These are phyloP conservation scores for Cichladusa arquata DNA, from an alignment of 2,113 vertebrate genomes.

Conservation along the genomic window DNA sequence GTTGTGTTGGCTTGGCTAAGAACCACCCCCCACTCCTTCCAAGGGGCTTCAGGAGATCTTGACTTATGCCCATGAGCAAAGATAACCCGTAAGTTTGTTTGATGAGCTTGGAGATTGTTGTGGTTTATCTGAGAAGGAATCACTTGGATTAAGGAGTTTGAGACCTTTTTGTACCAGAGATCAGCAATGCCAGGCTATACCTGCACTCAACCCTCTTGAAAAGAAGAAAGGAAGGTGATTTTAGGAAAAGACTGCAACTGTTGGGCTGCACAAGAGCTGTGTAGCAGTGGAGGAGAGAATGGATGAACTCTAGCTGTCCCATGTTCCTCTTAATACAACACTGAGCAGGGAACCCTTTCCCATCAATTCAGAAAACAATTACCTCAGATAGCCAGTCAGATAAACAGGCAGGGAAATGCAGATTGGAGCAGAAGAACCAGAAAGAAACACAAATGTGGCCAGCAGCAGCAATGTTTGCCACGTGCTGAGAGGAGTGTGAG, in stretches of 20 bases:
- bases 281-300: background rate
- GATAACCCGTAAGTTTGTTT: background rate
- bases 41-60: background rate
- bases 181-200: background rate
- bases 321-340: background rate
- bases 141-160: background rate
- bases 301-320: background rate
- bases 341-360: background rate
- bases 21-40: background rate
- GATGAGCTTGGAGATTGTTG: background rate
- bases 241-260: background rate
- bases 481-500: background rate
- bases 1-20: background rate
- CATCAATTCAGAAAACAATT: background rate
- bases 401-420: background rate
- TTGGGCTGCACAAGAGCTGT: background rate
- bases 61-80: background rate
- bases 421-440: background rate
- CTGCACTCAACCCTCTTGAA: background rate
- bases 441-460: fast-evolving
- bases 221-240: background rate
- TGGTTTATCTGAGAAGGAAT: background rate
- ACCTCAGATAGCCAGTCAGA: background rate
- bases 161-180: background rate
- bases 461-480: background rate